Evolutionary conservation across 2,888 invertebrate genomes (phyloP), one percentile per base, ranked within the genome.

Genomic region (Strigamia transsilvanica): DNA sequence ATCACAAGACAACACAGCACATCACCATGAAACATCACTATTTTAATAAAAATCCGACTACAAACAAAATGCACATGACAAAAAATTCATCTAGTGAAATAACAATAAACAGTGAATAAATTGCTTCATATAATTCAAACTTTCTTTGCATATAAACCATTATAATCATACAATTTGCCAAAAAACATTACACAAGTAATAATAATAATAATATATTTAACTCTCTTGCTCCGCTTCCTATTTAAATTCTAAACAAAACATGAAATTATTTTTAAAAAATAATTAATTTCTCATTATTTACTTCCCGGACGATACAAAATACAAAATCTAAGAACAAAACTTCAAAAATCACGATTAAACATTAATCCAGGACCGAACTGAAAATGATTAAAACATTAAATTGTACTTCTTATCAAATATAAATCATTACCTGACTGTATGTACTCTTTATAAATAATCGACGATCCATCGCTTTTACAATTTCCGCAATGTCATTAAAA

Each of bases 71-170:
- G 18, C 61, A 66, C 18, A 21, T 5, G 23, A 66, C 12, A 18
- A n/a, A 66, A 27, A 23, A 66, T 23, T 66, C 18, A 3, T 21
- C 61, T 66, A 66, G 61, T 66, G n/a, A 66, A 21, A 66, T 23
- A 66, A 66, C 21, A 23, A 12, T 66, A 66, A 66, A 66, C 61
- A 66, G 61, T 66, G 61, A 66, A 66, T 66, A 66, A 66, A 66
- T 23, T 66, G 61, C 61, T 23, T 66, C n/a, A 66, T 18, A 21
- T 18, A 66, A 66, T 7, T 21, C 61, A 18, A 21, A 66, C 18
- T 21, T 21, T 21, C 18, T 66, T 23, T 66, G 61, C 61, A 66
- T 10, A 23, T 66, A 66, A 66, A 66, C 18, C 23, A 66, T 18
- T 38, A 38, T 46, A 15, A n/a, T 18, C 23, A n/a, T 66, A 18